These are phyloP conservation scores for Flexamia atlantica DNA, from an alignment of 2,888 invertebrate species.

Conservation along the genomic window DNA sequence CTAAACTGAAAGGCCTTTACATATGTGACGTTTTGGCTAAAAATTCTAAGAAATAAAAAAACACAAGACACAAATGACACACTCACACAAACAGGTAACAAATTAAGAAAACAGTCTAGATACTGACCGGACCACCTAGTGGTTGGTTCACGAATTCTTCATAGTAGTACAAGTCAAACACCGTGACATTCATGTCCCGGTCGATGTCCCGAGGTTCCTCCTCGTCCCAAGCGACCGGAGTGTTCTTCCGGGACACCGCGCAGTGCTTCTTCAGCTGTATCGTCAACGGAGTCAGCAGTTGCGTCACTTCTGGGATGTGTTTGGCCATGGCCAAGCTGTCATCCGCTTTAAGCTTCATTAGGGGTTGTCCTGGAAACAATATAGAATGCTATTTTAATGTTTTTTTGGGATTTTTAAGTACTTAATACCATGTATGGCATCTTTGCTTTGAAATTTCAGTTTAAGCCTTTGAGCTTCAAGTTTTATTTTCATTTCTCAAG, in stretches of 20 bases:
- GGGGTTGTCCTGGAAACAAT: not conserved
- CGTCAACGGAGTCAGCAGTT: slow-evolving; percentile 55
- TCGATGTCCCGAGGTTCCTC: slow-evolving; percentile 85
- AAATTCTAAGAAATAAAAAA: too few species aligned
- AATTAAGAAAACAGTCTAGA: too few species aligned
- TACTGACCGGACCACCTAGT: not conserved
- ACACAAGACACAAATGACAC: too few species aligned
- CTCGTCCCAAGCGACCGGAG: slow-evolving; percentile 74
- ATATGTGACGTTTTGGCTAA: too few species aligned
- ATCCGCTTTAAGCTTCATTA: slow-evolving; percentile 51
- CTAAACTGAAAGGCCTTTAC: too few species aligned
- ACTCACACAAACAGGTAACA: too few species aligned
- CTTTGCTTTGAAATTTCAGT: too few species aligned
- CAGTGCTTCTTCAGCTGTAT: not conserved
- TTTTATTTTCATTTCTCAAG: too few species aligned
- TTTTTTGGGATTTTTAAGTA: too few species aligned
- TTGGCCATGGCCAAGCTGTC: slow-evolving; percentile 46
- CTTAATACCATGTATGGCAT: too few species aligned
- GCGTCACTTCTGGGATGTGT: slow-evolving; percentile 63
- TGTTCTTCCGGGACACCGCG: not conserved
- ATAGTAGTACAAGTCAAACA: slow-evolving; percentile 85
- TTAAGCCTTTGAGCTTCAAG: too few species aligned
- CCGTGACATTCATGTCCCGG: slow-evolving; percentile 78
- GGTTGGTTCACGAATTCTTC: slow-evolving; percentile 71
- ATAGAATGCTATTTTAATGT: too few species aligned